These are phyloP conservation scores for Mirounga angustirostris DNA, from an alignment of 2,113 vertebrate species.

Conservation along the genomic window DNA sequence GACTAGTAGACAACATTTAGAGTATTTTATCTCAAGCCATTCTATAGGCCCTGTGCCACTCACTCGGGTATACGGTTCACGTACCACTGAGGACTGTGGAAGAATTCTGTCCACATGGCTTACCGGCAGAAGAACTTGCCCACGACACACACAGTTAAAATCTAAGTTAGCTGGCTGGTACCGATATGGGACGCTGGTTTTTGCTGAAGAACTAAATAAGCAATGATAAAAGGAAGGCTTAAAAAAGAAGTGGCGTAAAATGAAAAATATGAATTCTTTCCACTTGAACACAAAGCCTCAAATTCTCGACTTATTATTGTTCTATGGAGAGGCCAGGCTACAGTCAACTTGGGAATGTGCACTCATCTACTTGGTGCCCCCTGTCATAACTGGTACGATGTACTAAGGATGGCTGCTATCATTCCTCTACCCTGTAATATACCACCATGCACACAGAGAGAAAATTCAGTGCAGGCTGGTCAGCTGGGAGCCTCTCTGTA, in stretches of 20 bases:
- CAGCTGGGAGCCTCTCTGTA: neutral
- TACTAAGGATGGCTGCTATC: neutral
- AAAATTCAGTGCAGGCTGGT: neutral
- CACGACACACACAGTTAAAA: neutral
- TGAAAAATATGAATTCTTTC: neutral
- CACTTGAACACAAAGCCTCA: neutral
- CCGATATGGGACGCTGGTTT: neutral
- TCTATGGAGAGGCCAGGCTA: neutral
- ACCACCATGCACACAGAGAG: neutral
- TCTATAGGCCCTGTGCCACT: neutral
- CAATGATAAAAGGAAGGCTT: neutral
- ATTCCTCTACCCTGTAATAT: neutral
- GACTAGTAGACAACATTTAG: neutral
- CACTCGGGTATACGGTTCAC: neutral
- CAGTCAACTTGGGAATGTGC: neutral
- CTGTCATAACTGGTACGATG: neutral
- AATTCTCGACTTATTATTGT: neutral
- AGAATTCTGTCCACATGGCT: neutral
- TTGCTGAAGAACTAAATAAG: slow-evolving; percentile 1
- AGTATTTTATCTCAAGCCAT: neutral
- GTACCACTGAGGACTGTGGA: neutral
- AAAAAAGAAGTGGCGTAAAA: neutral
- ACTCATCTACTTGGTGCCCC: neutral
- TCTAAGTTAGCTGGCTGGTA: neutral
- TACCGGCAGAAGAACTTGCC: neutral